Base-by-base conservation (phyloP, 2,888 invertebrate genomes). In the Xylota segnis region DNA sequence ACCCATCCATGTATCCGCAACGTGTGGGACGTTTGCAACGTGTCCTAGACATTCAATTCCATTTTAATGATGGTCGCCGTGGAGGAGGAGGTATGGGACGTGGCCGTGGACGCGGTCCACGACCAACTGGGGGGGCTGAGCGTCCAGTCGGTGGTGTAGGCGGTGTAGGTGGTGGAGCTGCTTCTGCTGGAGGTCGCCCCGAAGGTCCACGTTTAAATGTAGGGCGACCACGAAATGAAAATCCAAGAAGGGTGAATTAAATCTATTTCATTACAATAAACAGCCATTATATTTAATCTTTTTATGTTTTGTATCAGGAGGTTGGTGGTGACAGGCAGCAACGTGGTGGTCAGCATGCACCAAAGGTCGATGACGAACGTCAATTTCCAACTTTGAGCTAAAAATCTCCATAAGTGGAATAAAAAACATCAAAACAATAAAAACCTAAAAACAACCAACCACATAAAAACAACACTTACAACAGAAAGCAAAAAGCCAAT, bases 361-460 rank as follows among this genome's bases (percentile, higher is more conserved):
- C 98, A 18, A 97, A 98, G 93, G 97, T 98, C 88, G 98, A 98
- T 92, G 98, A 98, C 93, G 98, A 97, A 94, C 96, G 96, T 93
- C 98, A 98, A 93, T 98, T 98, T 93, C 98, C 98, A 89, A 97
- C 97, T 91, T 95, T 98, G 92, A 96, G 97, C 93, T 97, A 96
- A 93, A 89, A 61, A 86, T 45, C 65, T 87, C 58, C 50, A 12
- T 43, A 50, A 58, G 5, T 66, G 10, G 29, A 34, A 37, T n/a
- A 43, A 61, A 81, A 54, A 66, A 29, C 47, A 71, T 29, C 40
- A 66, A 40, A 37, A 45, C 6, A 40, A 65, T 65, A 27, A 45
- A 72, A 54, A 29, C 58, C 47, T 54, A 68, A 68, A 66, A 61
- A 59, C 66, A 81, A 18, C 45, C 61, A 82, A 82, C 70, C 56